phyloP scores from a whole-genome alignment of 1,140 invertebrate species.

The Trypoxylus dichotomus region DNA sequence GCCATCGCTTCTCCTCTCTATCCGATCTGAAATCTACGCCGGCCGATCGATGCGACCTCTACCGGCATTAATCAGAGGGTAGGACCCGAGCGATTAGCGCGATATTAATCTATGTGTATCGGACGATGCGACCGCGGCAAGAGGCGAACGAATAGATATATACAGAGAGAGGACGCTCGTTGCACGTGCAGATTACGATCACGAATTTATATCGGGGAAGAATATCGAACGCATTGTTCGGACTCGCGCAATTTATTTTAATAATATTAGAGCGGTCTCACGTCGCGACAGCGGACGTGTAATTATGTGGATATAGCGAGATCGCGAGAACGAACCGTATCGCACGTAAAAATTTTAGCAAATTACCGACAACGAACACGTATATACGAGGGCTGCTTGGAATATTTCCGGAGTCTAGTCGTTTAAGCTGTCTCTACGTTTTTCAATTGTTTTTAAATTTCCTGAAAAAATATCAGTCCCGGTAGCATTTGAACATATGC shows the following conservation, averaged over 20 bases:
- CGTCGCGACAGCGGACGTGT: not conserved
- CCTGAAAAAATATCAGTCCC: too few species aligned
- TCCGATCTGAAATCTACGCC: not conserved
- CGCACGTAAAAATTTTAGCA: too few species aligned
- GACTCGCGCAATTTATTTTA: not conserved
- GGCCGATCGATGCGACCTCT: not conserved
- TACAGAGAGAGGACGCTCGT: not conserved
- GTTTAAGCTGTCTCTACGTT: too few species aligned
- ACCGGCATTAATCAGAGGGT: not conserved
- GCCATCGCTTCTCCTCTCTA: not conserved
- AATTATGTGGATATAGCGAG: too few species aligned
- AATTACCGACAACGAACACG: too few species aligned
- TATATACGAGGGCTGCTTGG: too few species aligned
- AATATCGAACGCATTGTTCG: not conserved
- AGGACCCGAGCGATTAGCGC: not conserved
- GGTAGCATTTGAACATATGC: too few species aligned
- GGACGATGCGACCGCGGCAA: not conserved
- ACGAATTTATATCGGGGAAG: not conserved
- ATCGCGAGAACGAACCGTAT: too few species aligned
- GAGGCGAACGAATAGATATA: not conserved
- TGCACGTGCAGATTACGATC: not conserved
- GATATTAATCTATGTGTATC: conserved; percentile 3
- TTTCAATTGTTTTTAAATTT: too few species aligned
- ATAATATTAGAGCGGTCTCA: not conserved
- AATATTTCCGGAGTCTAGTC: too few species aligned